phyloP scores from a whole-genome alignment of 2,797 vertebrate genomes.

The Cyprinodon diabolis region DNA sequence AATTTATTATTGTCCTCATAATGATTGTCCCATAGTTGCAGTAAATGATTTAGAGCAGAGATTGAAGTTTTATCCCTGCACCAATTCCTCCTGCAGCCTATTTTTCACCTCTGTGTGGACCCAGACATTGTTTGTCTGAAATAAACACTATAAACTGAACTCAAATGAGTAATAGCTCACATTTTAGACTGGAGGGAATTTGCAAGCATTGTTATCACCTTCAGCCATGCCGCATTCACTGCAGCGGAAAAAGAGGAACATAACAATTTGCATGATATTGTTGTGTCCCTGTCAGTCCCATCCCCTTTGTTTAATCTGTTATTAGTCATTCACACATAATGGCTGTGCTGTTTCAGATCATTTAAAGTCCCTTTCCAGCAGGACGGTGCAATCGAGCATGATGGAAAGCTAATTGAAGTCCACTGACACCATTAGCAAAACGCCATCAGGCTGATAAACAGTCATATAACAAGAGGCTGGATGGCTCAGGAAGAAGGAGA shows the following conservation, averaged over 20 bases:
- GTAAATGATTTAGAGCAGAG: not conserved
- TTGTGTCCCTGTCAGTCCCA: slow-evolving; percentile 9
- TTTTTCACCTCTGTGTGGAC: not conserved
- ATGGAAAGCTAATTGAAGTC: slow-evolving; percentile 75
- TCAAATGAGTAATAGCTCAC: slow-evolving; percentile 5
- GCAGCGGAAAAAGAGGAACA: slow-evolving; percentile 23
- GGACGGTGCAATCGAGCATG: slow-evolving; percentile 60
- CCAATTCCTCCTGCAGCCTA: not conserved
- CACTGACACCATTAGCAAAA: slow-evolving; percentile 76
- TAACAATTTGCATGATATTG: slow-evolving; percentile 18
- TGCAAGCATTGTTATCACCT: slow-evolving; percentile 28
- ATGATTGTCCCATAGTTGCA: slow-evolving; percentile 1
- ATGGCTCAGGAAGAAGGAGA: slow-evolving; percentile 27
- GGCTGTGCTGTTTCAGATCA: slow-evolving; percentile 72
- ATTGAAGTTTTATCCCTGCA: not conserved
- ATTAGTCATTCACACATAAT: slow-evolving; percentile 70
- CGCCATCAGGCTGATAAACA: slow-evolving; percentile 68
- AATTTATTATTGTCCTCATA: not conserved
- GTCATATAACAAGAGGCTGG: slow-evolving; percentile 62
- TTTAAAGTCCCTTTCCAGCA: slow-evolving; percentile 63
- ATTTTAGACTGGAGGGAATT: slow-evolving; percentile 14
- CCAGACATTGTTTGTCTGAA: not conserved
- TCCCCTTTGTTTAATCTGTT: slow-evolving; percentile 61
- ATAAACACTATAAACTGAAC: slow-evolving; percentile 2
- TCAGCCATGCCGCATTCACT: slow-evolving; percentile 2